Conservation (phyloP, 2,797 vertebrate species). For the Melanitta fusca region DNA sequence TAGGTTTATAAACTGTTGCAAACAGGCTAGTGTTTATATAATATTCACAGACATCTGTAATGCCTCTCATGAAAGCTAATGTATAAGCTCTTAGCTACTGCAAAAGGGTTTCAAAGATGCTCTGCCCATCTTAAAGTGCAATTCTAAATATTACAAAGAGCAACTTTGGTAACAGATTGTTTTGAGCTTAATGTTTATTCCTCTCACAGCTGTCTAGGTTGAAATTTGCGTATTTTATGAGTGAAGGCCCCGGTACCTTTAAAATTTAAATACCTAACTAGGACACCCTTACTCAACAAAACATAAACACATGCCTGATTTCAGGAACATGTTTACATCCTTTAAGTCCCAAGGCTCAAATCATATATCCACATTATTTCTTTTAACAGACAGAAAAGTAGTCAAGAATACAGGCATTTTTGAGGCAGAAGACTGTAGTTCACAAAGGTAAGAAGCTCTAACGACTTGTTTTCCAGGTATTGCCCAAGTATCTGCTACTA, state of each 20-base stretch:
- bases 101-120: conserved; percentile 62
- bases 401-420: neutral
- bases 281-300: conserved; percentile 62
- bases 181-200: conserved; percentile 67
- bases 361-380: neutral
- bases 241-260: conserved; percentile 19
- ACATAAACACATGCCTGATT: conserved; percentile 25
- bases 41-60: conserved; percentile 74
- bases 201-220: conserved; percentile 27
- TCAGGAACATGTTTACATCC: conserved; percentile 30
- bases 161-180: conserved; percentile 46
- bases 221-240: conserved; percentile 52
- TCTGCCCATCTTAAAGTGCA: conserved; percentile 57
- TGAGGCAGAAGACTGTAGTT: neutral
- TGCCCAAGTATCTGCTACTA: neutral
- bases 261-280: conserved; percentile 62
- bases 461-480: neutral
- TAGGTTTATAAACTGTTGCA: conserved; percentile 72
- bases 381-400: conserved; percentile 20
- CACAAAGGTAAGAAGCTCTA: neutral
- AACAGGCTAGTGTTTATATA: conserved; percentile 67
- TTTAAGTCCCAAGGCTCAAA: conserved; percentile 19
- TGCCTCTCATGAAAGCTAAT: conserved; percentile 70
- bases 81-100: conserved; percentile 64
- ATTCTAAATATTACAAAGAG: conserved; percentile 46